Evolutionary conservation across 2,888 invertebrate genomes (phyloP).

Genomic region (Anaspis maculata): DNA sequence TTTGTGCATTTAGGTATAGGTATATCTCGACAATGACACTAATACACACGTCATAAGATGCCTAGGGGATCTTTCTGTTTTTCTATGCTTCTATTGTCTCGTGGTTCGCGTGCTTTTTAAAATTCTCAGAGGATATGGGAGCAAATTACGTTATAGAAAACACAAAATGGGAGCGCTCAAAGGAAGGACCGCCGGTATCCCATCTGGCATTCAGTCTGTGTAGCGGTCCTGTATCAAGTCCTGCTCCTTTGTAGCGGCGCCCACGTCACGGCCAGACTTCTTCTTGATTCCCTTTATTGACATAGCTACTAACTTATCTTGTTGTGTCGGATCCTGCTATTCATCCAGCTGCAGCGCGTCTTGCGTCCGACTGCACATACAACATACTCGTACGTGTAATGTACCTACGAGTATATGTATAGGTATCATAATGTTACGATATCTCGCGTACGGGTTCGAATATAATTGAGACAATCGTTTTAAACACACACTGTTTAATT

Average conservation of each 20-base stretch:
- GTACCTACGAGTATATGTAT: no score
- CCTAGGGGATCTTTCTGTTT: no score
- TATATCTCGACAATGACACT: no score
- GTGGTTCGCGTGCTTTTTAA: constrained; percentile 12
- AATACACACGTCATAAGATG: no score
- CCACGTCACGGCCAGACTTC: constrained; percentile 30
- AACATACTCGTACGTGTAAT: no score
- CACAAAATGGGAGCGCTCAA: constrained; percentile 30
- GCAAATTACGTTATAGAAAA: constrained; percentile 34
- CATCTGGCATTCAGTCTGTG: constrained; percentile 35
- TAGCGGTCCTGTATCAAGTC: constrained; percentile 33
- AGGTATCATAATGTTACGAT: no score
- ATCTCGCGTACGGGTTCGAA: no score
- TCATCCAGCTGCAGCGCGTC: constrained; percentile 23
- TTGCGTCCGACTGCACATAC: no score
- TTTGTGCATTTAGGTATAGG: no score
- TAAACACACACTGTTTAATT: no score
- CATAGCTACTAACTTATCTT: constrained; percentile 34
- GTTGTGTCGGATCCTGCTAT: constrained; percentile 24
- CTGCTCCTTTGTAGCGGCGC: constrained; percentile 30
- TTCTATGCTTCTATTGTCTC: no score
- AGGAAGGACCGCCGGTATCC: constrained; percentile 34
- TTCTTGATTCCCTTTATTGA: constrained; percentile 34
- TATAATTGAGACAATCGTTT: no score
- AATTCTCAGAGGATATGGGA: constrained; percentile 22